Conservation (phyloP, 2,888 invertebrate species). For the Apodemia duryi region DNA sequence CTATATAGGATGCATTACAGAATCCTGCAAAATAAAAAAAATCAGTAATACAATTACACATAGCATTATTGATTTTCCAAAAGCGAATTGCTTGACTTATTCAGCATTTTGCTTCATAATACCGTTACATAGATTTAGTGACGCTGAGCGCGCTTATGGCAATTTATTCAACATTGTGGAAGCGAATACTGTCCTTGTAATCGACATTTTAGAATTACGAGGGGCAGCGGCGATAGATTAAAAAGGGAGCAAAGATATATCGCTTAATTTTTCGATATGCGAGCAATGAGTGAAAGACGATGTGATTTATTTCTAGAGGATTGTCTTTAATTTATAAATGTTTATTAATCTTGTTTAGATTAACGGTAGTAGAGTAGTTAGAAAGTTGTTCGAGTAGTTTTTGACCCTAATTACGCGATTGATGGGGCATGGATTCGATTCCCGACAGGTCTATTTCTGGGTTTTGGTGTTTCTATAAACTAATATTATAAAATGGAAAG, state of each 20-base stretch:
- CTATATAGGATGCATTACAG: too few relatives aligned
- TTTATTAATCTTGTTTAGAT: too few relatives aligned
- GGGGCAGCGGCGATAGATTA: conserved; percentile 42
- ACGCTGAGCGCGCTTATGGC: conserved; percentile 34
- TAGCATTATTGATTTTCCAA: conserved; percentile 33
- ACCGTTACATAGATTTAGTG: conserved; percentile 37
- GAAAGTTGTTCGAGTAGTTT: too few relatives aligned
- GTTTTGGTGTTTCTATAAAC: too few relatives aligned
- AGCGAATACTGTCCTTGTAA: conserved; percentile 47
- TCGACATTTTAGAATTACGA: conserved; percentile 56
- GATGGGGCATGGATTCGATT: too few relatives aligned
- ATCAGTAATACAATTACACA: too few relatives aligned
- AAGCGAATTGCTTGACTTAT: conserved; percentile 39
- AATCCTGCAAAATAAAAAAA: too few relatives aligned
- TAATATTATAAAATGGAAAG: too few relatives aligned
- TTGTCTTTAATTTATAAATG: too few relatives aligned
- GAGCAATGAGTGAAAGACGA: neutral
- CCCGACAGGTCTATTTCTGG: too few relatives aligned
- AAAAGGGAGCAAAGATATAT: conserved; percentile 45
- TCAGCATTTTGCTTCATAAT: conserved; percentile 42
- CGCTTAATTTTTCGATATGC: conserved; percentile 38
- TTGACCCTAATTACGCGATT: too few relatives aligned
- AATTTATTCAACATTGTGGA: conserved; percentile 22
- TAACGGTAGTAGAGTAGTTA: too few relatives aligned
- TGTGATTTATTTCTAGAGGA: neutral